A percentile compares a stretch with the other conserved stretches of the same genome.
phyloP scores from a whole-genome alignment of 2,888 invertebrate species.

The Hydrotaea cyrtoneurina region DNA sequence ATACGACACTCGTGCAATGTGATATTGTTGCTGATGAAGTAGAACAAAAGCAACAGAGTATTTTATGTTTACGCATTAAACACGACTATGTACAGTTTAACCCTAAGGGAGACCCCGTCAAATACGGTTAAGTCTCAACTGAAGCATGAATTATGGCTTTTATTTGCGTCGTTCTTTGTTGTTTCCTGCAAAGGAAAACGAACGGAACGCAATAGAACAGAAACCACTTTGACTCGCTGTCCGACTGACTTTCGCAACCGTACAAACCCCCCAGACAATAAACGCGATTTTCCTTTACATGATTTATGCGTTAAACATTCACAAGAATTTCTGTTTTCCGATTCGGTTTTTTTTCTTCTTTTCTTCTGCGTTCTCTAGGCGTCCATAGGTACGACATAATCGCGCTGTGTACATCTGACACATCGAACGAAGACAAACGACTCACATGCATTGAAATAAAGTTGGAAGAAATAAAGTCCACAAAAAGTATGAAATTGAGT shows the following conservation, averaged over 20 bases:
- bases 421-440: slow-evolving; percentile 39
- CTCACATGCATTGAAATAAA: background rate
- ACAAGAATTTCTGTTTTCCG: slow-evolving; percentile 33
- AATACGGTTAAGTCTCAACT: slow-evolving; percentile 48
- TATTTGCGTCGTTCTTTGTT: slow-evolving; percentile 63
- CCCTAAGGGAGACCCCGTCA: slow-evolving; percentile 50
- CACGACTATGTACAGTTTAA: slow-evolving; percentile 52
- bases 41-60: slow-evolving; percentile 58
- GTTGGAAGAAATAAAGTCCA: background rate
- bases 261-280: slow-evolving; percentile 50
- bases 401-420: slow-evolving; percentile 26
- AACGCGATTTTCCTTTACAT: slow-evolving; percentile 58
- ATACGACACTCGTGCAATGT: background rate
- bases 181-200: slow-evolving; percentile 39
- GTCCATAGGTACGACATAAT: background rate
- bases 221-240: slow-evolving; percentile 42
- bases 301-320: slow-evolving; percentile 51
- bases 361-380: slow-evolving; percentile 13
- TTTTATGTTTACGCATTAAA: background rate
- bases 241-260: slow-evolving; percentile 51
- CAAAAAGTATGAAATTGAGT: slow-evolving; percentile 21
- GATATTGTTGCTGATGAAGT: background rate
- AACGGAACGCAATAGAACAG: background rate
- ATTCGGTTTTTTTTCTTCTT: background rate
- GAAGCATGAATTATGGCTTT: slow-evolving; percentile 61